Conservation (phyloP, 2,797 vertebrate species). For the Sebastes kiyomatsui region DNA sequence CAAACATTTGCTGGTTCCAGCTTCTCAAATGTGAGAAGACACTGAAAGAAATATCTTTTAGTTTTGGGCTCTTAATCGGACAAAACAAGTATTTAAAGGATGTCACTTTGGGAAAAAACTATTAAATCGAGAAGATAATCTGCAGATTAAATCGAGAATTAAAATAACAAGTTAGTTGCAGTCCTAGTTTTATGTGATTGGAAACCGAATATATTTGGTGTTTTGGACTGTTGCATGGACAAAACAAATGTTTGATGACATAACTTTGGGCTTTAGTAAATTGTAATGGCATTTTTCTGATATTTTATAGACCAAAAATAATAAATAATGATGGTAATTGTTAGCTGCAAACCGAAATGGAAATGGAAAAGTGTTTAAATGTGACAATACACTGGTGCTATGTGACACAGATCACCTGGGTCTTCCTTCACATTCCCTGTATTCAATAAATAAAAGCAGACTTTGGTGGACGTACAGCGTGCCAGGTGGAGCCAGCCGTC, state of each 20-base stretch:
- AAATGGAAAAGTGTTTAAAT: neutral
- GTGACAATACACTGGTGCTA: neutral
- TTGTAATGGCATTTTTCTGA: neutral
- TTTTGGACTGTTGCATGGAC: neutral
- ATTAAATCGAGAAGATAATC: neutral
- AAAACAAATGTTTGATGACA: neutral
- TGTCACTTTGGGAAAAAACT: neutral
- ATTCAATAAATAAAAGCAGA: too few relatives aligned
- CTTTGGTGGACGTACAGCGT: conserved; percentile 86
- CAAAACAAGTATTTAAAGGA: neutral
- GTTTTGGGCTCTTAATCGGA: neutral
- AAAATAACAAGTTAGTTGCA: too few relatives aligned
- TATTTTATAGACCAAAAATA: neutral
- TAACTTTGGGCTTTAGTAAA: neutral
- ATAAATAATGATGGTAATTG: neutral
- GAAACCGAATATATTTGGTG: neutral
- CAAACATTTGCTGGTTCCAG: too few relatives aligned
- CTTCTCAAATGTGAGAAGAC: neutral
- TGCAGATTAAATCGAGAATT: neutral
- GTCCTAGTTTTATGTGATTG: neutral
- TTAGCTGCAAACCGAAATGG: neutral
- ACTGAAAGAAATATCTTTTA: too few relatives aligned
- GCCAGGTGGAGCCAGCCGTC: conserved; percentile 98
- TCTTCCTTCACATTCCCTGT: neutral
- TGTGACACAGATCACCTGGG: neutral